phyloP scores from a whole-genome alignment of 2,797 vertebrate species.

The Danio kyathit region DNA sequence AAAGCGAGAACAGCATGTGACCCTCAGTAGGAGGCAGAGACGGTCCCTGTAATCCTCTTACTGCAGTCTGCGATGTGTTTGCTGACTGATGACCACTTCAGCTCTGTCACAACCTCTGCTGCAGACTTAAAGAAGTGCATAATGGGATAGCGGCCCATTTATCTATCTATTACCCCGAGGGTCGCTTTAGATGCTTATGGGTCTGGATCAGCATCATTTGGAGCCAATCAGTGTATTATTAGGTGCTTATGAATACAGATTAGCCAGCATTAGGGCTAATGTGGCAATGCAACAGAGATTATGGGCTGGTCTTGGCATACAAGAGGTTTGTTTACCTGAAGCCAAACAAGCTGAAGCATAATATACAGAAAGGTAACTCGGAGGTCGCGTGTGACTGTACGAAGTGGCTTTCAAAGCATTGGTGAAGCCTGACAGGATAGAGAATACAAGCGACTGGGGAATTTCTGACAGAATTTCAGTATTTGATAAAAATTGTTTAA shows the following conservation, averaged over 20 bases:
- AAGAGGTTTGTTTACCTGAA: not conserved
- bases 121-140: conserved; percentile 11
- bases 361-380: not conserved
- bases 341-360: not conserved
- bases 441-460: not conserved
- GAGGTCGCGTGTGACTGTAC: not conserved
- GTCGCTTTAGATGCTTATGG: conserved; percentile 1
- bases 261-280: not conserved
- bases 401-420: not conserved
- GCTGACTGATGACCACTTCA: not conserved
- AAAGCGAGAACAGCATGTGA: conserved; percentile 60
- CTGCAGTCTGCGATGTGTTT: conserved; percentile 56
- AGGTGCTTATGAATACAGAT: conserved; percentile 6
- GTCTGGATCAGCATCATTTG: not conserved
- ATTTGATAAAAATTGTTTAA: not conserved
- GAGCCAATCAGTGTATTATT: not conserved
- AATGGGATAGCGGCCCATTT: conserved; percentile 4
- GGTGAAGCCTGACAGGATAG: not conserved
- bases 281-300: not conserved
- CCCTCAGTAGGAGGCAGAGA: conserved; percentile 60
- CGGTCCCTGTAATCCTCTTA: conserved; percentile 75
- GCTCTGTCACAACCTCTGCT: not conserved
- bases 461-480: no score
- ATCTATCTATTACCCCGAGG: conserved; percentile 4
- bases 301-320: not conserved